Evolutionary conservation across 2,113 vertebrate genomes (phyloP).

Genomic region (Pseudopipra pipra): DNA sequence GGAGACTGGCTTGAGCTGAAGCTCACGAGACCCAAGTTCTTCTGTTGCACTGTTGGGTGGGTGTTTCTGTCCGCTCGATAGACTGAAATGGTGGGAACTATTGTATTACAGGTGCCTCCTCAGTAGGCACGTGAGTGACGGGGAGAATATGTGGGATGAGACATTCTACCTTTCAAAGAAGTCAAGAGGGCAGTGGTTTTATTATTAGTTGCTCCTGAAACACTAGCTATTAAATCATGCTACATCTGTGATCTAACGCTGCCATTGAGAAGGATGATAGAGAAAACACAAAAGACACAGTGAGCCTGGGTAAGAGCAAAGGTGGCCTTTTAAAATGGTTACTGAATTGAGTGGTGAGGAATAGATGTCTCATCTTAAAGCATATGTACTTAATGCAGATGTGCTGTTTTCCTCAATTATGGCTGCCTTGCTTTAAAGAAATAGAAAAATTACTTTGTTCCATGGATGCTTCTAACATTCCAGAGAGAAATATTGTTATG

Average conservation of each 20-base stretch:
- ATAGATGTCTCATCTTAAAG: neutral
- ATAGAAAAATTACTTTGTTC: neutral
- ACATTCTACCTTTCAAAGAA: neutral
- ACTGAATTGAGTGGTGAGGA: neutral
- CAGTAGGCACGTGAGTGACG: accelerated
- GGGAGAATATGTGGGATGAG: neutral
- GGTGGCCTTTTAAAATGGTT: neutral
- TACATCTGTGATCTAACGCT: neutral
- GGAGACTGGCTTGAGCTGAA: neutral
- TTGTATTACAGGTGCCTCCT: neutral
- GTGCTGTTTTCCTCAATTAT: neutral
- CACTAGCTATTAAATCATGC: neutral
- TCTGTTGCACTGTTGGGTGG: accelerated
- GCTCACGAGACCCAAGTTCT: neutral
- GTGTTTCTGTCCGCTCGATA: accelerated
- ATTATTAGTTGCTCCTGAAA: neutral
- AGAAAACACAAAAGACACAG: neutral
- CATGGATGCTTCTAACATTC: neutral
- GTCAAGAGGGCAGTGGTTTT: neutral
- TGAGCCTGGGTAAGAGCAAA: neutral
- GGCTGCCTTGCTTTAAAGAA: neutral
- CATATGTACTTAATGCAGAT: neutral
- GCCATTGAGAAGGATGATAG: neutral
- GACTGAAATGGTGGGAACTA: neutral
- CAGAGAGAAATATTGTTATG: neutral